These are phyloP conservation scores for Megalonaias nervosa DNA, from an alignment of 1,140 invertebrate genomes.

Conservation along the genomic window DNA sequence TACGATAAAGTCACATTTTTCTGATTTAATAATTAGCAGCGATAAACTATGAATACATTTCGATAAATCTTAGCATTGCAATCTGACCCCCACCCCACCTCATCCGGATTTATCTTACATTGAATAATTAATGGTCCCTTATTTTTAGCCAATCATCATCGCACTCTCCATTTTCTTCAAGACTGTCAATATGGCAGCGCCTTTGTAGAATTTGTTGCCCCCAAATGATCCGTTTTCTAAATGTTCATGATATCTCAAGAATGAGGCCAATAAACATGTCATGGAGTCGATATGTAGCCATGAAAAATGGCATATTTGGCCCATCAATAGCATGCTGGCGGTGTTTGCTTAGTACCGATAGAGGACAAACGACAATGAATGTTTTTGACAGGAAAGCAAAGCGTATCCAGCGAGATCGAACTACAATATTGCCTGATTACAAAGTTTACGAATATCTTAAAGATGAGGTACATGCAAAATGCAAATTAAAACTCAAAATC, in stretches of 20 bases:
- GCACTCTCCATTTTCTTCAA: no score
- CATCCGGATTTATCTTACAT: no score
- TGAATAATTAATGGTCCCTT: no score
- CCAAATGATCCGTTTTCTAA: background rate
- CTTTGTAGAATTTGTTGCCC: background rate
- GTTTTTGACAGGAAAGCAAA: slow-evolving; percentile 93
- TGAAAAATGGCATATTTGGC: background rate
- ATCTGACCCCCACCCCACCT: no score
- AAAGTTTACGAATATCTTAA: slow-evolving; percentile 93
- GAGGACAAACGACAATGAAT: slow-evolving; percentile 74
- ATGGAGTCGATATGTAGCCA: background rate
- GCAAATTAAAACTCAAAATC: no score
- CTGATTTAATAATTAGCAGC: no score
- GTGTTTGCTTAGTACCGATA: slow-evolving; percentile 1
- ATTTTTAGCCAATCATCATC: no score
- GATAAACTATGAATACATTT: no score
- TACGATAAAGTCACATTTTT: no score
- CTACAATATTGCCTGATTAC: slow-evolving; percentile 81
- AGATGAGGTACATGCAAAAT: slow-evolving; percentile 78
- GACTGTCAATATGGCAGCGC: slow-evolving; percentile 18
- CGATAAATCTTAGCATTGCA: no score
- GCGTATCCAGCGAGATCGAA: slow-evolving; percentile 84
- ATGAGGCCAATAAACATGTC: background rate
- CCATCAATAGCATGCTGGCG: background rate
- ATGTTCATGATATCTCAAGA: background rate